Conservation (phyloP, 2,888 invertebrate genomes). For the Aphrophora alni region DNA sequence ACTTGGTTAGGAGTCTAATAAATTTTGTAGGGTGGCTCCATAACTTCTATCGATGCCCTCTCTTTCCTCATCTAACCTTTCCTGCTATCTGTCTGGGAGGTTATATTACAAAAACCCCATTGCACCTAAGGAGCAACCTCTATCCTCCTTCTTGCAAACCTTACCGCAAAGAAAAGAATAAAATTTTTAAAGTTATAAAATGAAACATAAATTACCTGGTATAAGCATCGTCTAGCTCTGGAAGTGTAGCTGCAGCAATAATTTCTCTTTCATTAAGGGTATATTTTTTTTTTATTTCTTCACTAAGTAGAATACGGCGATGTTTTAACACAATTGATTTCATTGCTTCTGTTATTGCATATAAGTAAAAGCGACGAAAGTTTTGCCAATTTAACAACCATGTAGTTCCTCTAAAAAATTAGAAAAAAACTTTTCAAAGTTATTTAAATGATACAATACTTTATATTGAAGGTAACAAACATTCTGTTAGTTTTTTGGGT, state of each 20-base stretch:
- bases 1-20: no score
- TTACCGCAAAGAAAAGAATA: no score
- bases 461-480: no score
- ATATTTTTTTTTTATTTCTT: slow-evolving; percentile 72
- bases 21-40: no score
- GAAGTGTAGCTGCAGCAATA: slow-evolving; percentile 84
- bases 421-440: slow-evolving; percentile 17
- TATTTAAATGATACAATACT: no score
- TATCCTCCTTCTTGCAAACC: no score
- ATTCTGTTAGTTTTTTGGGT: no score
- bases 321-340: slow-evolving; percentile 87
- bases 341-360: slow-evolving; percentile 92
- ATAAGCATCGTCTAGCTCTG: slow-evolving; percentile 89
- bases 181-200: not conserved
- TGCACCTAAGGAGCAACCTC: no score
- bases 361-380: slow-evolving; percentile 87
- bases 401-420: slow-evolving; percentile 73
- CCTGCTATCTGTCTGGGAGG: no score
- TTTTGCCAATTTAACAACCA: slow-evolving; percentile 87
- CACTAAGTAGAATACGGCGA: slow-evolving; percentile 74
- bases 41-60: no score
- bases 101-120: no score
- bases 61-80: no score
- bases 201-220: slow-evolving; percentile 63
- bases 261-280: slow-evolving; percentile 81